Evolutionary conservation across 2,797 vertebrate genomes (phyloP).

Genomic region (Anguilla marmorata): DNA sequence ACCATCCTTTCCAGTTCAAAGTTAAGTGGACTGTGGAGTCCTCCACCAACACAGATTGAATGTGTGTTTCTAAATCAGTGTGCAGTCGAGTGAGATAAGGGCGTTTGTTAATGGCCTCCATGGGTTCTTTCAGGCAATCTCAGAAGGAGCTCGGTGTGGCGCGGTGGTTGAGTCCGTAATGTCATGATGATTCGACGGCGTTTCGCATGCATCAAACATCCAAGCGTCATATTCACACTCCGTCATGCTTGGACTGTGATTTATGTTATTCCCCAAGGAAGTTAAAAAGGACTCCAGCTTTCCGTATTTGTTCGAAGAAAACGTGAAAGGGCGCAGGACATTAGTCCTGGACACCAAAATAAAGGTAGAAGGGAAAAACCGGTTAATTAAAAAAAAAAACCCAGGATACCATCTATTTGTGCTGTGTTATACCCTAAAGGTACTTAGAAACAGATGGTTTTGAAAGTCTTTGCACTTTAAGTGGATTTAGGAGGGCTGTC

Average conservation of each 20-base stretch:
- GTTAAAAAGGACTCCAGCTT: neutral
- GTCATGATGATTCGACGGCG: neutral
- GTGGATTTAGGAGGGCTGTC: neutral
- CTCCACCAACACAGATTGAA: neutral
- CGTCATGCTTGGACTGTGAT: neutral
- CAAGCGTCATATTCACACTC: constrained; percentile 3
- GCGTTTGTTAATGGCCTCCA: neutral
- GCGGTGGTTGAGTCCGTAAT: neutral
- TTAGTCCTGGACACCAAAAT: neutral
- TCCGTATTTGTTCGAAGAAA: neutral
- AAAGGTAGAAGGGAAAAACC: neutral
- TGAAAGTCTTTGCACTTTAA: neutral
- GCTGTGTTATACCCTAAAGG: neutral
- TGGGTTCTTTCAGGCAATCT: neutral
- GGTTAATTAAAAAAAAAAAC: neutral
- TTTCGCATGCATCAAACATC: constrained; percentile 1
- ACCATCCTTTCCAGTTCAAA: neutral
- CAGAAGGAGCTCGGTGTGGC: neutral
- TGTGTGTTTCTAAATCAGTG: neutral
- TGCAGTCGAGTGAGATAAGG: neutral
- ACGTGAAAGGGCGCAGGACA: neutral
- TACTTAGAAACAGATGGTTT: neutral
- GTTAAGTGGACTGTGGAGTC: neutral
- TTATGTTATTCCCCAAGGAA: neutral
- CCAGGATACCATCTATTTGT: neutral